Percentiles rank a stretch among this genome's conserved stretches.
These are phyloP conservation scores for Todiramphus chloris DNA, from an alignment of 2,113 vertebrate species.

Conservation along the genomic window DNA sequence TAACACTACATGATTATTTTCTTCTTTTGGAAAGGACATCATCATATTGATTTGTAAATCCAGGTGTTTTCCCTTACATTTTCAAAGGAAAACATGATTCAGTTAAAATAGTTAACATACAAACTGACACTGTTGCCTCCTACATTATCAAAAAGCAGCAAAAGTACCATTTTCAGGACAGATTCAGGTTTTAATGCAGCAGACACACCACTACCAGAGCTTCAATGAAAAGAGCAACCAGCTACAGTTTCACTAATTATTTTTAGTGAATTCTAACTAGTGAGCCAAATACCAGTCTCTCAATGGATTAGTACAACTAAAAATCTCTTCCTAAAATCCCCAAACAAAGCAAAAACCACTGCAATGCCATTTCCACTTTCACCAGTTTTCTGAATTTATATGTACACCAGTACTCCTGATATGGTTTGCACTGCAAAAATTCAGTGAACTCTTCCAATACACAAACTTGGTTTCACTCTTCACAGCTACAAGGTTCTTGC, in stretches of 20 bases:
- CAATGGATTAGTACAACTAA: not conserved
- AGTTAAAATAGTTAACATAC: not conserved
- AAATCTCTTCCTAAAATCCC: not conserved
- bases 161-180: not conserved
- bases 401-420: not conserved
- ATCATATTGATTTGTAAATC: not conserved
- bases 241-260: not conserved
- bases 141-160: not conserved
- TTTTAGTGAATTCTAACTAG: not conserved
- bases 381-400: not conserved
- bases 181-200: not conserved
- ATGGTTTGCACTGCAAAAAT: not conserved
- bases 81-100: not conserved
- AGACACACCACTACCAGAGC: not conserved
- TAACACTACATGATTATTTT: not conserved
- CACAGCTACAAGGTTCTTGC: not conserved
- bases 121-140: not conserved
- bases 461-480: not conserved
- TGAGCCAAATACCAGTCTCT: not conserved
- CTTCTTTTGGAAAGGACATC: slow-evolving; percentile 41
- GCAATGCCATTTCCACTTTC: not conserved
- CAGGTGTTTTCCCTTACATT: not conserved
- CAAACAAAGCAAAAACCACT: not conserved
- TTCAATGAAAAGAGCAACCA: not conserved
- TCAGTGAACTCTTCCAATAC: not conserved